Percentiles rank a stretch among this genome's conserved stretches.
Evolutionary conservation across 2,797 vertebrate genomes (phyloP).

Genomic region (Crenuchus spilurus): DNA sequence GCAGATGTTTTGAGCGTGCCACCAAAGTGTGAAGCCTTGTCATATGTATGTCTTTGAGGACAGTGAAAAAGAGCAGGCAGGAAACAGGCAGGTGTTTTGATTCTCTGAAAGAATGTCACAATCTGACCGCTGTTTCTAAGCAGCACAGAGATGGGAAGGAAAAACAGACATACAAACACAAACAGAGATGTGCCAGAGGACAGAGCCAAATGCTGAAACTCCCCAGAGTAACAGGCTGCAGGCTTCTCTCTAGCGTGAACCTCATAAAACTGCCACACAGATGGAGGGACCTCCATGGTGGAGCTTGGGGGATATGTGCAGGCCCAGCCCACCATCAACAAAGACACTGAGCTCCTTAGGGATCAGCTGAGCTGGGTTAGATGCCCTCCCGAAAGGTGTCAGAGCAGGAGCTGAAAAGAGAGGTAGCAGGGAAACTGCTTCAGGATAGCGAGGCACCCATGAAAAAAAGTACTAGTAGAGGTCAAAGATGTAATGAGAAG

Average conservation of each 20-base stretch:
- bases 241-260: constrained; percentile 2
- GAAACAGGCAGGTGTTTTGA: constrained; percentile 20
- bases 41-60: constrained; percentile 2
- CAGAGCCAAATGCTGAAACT: constrained; percentile 1
- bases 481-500: constrained; percentile 47
- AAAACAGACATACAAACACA: constrained; percentile 8
- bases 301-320: background rate
- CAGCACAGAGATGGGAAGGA: background rate
- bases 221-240: constrained; percentile 20
- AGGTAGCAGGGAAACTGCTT: constrained; percentile 24
- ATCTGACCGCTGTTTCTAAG: constrained; percentile 8
- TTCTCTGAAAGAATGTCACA: constrained; percentile 11
- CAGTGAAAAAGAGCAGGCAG: background rate
- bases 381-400: constrained; percentile 29
- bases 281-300: constrained; percentile 20
- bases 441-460: constrained; percentile 22
- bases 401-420: constrained; percentile 3
- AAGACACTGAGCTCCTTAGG: constrained; percentile 29
- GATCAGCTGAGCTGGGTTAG: constrained; percentile 31
- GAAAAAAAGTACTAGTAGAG: constrained; percentile 41
- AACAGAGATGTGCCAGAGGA: background rate
- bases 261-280: constrained; percentile 5
- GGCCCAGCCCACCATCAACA: constrained; percentile 12
- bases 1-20: background rate
- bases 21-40: constrained; percentile 5